Evolutionary conservation across 1,140 invertebrate species (phyloP).

Genomic region (Zaprionus ornatus): DNA sequence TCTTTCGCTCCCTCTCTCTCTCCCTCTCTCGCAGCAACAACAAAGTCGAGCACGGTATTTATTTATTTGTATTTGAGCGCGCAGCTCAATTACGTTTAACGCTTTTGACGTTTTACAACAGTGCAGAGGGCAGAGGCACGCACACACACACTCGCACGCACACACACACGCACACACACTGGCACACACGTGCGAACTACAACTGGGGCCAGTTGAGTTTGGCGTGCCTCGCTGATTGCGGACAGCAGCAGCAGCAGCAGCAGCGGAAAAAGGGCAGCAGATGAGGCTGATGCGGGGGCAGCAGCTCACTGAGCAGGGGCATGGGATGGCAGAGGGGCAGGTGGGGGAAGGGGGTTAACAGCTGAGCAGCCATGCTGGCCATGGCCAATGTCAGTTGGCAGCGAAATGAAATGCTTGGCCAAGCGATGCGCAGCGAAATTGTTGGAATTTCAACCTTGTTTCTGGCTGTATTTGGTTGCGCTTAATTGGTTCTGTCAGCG

Average conservation of each 20-base stretch:
- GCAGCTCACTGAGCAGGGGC: neutral
- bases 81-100: constrained; percentile 82
- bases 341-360: neutral
- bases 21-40: neutral
- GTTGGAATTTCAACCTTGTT: constrained; percentile 68
- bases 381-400: constrained; percentile 33
- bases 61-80: constrained; percentile 82
- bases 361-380: neutral
- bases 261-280: neutral
- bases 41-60: constrained; percentile 51
- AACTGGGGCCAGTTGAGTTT: constrained; percentile 42
- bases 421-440: constrained; percentile 47
- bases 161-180: constrained; percentile 12
- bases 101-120: constrained; percentile 82
- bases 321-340: neutral
- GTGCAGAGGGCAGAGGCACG: constrained; percentile 41
- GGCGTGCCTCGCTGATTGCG: constrained; percentile 33
- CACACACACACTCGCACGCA: constrained; percentile 28
- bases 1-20: neutral
- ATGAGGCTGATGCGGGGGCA: neutral
- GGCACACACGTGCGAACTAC: constrained; percentile 28
- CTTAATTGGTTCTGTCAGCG: constrained; percentile 81
- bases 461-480: constrained; percentile 70
- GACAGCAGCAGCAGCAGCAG: constrained; percentile 25
- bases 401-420: constrained; percentile 46